These are phyloP conservation scores for Colossoma macropomum DNA, from an alignment of 2,113 vertebrate genomes.

Conservation along the genomic window DNA sequence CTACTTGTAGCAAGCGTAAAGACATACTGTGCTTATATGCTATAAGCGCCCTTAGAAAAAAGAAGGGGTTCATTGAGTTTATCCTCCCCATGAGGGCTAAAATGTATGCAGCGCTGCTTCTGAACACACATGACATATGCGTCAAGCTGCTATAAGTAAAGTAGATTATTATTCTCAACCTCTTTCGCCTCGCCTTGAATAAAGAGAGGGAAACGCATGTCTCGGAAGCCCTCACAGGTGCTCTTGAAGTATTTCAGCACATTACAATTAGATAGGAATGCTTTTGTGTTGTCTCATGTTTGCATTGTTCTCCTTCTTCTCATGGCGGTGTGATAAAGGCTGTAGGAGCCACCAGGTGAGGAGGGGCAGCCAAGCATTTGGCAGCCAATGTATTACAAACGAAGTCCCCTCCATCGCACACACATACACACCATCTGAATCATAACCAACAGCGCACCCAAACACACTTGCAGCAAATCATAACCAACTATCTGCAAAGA, in stretches of 20 bases:
- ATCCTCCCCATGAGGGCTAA: neutral
- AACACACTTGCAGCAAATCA: conserved; percentile 31
- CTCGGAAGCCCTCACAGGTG: neutral
- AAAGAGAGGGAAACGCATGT: neutral
- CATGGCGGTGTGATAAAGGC: neutral
- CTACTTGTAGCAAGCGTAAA: too few relatives aligned
- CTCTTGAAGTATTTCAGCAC: neutral
- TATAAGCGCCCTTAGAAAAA: neutral
- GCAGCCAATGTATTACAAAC: neutral
- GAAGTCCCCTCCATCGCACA: neutral
- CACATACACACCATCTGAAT: conserved; percentile 16
- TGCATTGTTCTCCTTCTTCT: neutral
- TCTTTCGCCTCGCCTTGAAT: neutral
- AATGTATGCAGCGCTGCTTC: neutral
- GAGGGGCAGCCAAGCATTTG: neutral
- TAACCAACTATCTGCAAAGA: conserved; percentile 30
- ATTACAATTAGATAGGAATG: neutral
- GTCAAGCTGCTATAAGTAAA: neutral
- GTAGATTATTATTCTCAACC: neutral
- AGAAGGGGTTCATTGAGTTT: neutral
- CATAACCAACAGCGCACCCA: neutral
- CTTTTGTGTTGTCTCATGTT: neutral
- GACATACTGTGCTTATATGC: neutral
- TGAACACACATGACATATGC: neutral
- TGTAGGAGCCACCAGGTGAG: neutral